Evolutionary conservation across 2,113 vertebrate genomes (phyloP).

Genomic region (Chascanopsetta lugubris): DNA sequence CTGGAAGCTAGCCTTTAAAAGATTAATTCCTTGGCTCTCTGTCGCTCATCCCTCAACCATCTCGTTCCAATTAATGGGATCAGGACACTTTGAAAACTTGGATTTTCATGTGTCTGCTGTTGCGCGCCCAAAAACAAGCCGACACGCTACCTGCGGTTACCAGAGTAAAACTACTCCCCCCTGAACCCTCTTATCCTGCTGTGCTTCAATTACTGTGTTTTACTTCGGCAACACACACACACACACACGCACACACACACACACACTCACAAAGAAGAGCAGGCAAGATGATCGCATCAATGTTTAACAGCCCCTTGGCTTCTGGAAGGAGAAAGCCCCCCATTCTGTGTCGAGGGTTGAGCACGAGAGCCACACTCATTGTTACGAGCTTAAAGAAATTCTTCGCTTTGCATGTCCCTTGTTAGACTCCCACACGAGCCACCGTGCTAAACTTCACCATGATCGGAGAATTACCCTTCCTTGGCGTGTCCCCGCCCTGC

Average conservation of each 20-base stretch:
- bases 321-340: conserved; percentile 49
- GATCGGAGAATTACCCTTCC: conserved; percentile 71
- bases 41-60: conserved; percentile 64
- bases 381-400: conserved; percentile 74
- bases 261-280: conserved; percentile 42
- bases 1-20: conserved; percentile 69
- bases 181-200: no score
- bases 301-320: conserved; percentile 73
- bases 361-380: conserved; percentile 66
- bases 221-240: conserved; percentile 28
- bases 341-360: conserved; percentile 52
- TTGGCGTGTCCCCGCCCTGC: conserved; percentile 54
- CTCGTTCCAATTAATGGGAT: conserved; percentile 73
- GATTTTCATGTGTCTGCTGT: conserved; percentile 65
- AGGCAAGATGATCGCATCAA: conserved; percentile 70
- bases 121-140: conserved; percentile 20
- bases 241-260: conserved; percentile 39
- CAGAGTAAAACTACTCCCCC: conserved; percentile 30
- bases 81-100: conserved; percentile 63
- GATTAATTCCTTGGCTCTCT: conserved; percentile 73
- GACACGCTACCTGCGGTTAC: conserved; percentile 59
- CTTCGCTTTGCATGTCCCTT: conserved; percentile 54
- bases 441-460: conserved; percentile 60
- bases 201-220: conserved; percentile 60
- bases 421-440: conserved; percentile 59